Base-by-base conservation (phyloP, 2,797 vertebrate species). In the Phrynocephalus vlangalii region DNA sequence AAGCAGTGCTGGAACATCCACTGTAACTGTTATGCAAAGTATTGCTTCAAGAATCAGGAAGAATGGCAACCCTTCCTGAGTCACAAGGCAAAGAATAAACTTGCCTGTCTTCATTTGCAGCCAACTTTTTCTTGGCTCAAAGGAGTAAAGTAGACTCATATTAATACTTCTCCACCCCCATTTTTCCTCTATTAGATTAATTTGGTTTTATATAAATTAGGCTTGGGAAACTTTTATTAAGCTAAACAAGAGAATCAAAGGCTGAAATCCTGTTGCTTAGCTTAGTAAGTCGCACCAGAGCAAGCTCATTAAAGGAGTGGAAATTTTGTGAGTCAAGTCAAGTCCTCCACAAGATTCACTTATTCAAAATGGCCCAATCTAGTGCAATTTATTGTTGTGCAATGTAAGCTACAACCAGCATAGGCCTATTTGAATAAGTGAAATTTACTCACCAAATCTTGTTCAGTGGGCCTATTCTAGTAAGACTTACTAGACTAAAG, bases 11-110 rank as follows among this genome's bases (percentile, higher is more conserved):
- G 89, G 22, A 72, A 50, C 78, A 86, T n/a, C 15, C 38, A 44
- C 38, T 5, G 38, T 87, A 88, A 85, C 60, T 86, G 60, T 71
- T 86, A 94, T 66, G 89, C 85, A 93, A 94, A 95, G 92, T 87
- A 89, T 87, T 5, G 22, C 56, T 93, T 91, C 83, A 86, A 83
- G 44, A 72, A 84, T 26, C 63, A 95, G 76, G 66, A 52, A 60
- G 89, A 93, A 91, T 82, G 0, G 0, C 2, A 11, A 50, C 82
- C 90, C 93, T 70, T 89, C 92, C 85, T 88, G 30, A 91, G 76
- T 93, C 44, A 93, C 22, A 90, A 86, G 63, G 86, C 2, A 87
- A 89, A 84, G 90, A 87, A 94, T 87, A 80, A 93, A 93, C 38
- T 33, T 88, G 87, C 13, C 63, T 48, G 82, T 73, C 56, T 92